Evolutionary conservation across 2,113 vertebrate species (phyloP).

Genomic region (Pseudorhombus dupliciocellatus): DNA sequence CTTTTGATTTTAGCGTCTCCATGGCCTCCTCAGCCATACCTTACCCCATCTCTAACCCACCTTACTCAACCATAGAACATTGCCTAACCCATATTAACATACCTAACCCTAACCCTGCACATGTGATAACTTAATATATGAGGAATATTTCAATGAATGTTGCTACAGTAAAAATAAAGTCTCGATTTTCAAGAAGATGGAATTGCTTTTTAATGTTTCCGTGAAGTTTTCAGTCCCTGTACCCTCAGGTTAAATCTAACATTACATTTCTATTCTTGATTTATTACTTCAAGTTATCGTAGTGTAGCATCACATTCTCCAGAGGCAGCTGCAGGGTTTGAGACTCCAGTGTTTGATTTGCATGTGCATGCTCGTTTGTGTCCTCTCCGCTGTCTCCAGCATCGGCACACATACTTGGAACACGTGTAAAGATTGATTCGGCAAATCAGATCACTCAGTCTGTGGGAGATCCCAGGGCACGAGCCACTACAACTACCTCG

Average conservation of each 20-base stretch:
- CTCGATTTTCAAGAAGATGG: neutral
- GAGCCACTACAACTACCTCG: slow-evolving; percentile 15
- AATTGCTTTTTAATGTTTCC: neutral
- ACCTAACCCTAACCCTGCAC: no score
- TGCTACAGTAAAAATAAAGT: neutral
- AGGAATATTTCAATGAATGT: neutral
- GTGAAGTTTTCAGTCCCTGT: neutral
- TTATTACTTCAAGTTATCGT: neutral
- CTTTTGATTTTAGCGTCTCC: neutral
- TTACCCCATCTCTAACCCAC: no score
- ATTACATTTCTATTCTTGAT: neutral
- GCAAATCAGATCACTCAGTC: neutral
- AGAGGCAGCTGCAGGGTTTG: slow-evolving; percentile 1
- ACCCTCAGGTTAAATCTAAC: neutral
- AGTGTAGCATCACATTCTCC: slow-evolving; percentile 6
- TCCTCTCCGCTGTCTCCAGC: slow-evolving; percentile 8
- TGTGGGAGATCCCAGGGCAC: neutral
- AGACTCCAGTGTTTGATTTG: slow-evolving; percentile 30
- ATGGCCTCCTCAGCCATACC: no score
- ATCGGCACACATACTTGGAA: neutral
- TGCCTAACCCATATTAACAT: no score
- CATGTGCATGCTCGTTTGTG: slow-evolving; percentile 1
- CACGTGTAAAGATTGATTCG: neutral
- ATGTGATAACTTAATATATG: neutral
- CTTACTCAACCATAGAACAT: no score